Base-by-base conservation (phyloP, 2,888 invertebrate genomes). In the Piscicola geometra region DNA sequence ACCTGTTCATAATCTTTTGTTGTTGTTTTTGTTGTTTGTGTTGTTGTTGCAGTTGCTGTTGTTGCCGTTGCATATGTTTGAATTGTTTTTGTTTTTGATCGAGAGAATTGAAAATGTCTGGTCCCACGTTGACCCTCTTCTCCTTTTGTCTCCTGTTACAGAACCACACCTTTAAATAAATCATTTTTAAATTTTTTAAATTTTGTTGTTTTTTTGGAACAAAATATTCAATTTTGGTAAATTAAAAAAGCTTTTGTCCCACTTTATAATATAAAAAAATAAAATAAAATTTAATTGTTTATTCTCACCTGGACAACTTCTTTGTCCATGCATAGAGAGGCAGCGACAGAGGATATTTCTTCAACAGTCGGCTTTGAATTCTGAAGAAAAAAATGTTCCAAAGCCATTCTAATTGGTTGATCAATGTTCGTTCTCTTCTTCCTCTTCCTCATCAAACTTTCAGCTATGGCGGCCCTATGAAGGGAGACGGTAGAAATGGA, bases 311-410 rank as follows among this genome's bases (percentile, higher is more conserved):
- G 79, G 71, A 93, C 92, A 77, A 97, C 96, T 87, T 97, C 96
- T 87, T 96, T 95, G 87, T 97, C 96, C 95, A 96, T 96, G 83
- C 91, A 90, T 78, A 98, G 89, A 80, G 90, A 90, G 85, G 96
- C 94, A 41, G 97, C 95, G 76, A 98, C 88, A 83, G 92, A 90
- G 75, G 93, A 89, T 83, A 98, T 97, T 87, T 97, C 96, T 86
- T 97, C 96, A 75, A 94, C 93, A 66, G 94, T 94, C 75, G 96
- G 96, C 86, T 97, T 97, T 75, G 95, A 94, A 87, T 96, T 96
- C 86, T 91, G 91, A 81, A 93, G 87, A 87, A 97, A 97, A 67
- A 94, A 92, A 86, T 94, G 93, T 86, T 97, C 96, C 79, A 97
- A 88, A 18, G 96, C 93, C n/a, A 94, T 92, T 77, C 96, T 89